Conservation (phyloP, 2,888 invertebrate species). For the Chrysopilus asiliformis region DNA sequence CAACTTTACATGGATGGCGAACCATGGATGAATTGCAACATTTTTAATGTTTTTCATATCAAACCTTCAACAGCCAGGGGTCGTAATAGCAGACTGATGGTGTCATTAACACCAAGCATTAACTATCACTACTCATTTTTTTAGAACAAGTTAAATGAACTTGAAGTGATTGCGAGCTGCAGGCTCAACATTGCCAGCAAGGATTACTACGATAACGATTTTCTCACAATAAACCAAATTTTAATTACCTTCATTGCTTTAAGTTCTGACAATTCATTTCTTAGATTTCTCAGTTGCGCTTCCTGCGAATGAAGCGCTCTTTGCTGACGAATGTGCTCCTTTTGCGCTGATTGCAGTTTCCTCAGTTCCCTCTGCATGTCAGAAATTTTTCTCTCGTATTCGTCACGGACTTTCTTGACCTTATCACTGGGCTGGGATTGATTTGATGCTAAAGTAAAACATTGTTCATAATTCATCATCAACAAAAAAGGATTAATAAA, state of each 20-base stretch:
- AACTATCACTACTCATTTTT: too few relatives aligned
- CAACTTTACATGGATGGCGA: too few relatives aligned
- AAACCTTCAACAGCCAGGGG: too few relatives aligned
- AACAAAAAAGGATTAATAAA: too few relatives aligned
- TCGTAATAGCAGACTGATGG: too few relatives aligned
- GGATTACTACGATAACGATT: too few relatives aligned
- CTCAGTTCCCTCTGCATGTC: conserved; percentile 78
- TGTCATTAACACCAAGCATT: too few relatives aligned
- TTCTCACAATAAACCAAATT: neutral
- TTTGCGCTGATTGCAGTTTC: conserved; percentile 71
- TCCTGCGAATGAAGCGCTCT: conserved; percentile 63
- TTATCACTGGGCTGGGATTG: conserved; percentile 45
- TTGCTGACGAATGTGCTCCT: conserved; percentile 76
- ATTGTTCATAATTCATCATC: too few relatives aligned
- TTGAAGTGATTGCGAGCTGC: too few relatives aligned
- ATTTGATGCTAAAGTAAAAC: conserved; percentile 18
- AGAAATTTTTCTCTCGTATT: conserved; percentile 75
- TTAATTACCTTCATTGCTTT: conserved; percentile 60
- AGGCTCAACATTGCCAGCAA: neutral
- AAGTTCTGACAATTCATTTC: conserved; percentile 64
- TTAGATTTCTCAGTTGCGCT: conserved; percentile 55
- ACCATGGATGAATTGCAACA: too few relatives aligned
- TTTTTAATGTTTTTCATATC: too few relatives aligned
- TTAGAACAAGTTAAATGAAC: too few relatives aligned
- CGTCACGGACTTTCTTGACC: conserved; percentile 67